These are phyloP conservation scores for Oceanodroma tethys DNA, from an alignment of 2,113 vertebrate genomes.

Conservation along the genomic window DNA sequence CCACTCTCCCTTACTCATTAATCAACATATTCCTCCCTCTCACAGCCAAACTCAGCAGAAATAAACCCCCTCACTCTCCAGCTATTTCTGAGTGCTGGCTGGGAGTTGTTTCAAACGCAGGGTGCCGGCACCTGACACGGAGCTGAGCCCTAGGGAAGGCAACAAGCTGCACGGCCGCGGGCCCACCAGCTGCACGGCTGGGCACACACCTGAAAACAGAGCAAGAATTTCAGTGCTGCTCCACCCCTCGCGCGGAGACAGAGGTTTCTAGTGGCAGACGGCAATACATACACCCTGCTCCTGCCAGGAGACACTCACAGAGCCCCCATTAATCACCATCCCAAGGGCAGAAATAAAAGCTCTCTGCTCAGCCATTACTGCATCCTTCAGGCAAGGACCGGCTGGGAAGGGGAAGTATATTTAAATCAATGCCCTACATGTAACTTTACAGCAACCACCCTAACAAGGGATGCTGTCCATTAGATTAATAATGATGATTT, in stretches of 20 bases:
- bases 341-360: neutral
- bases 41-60: neutral
- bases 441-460: neutral
- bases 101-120: neutral
- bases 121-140: rapidly evolving
- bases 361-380: neutral
- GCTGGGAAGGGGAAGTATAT: neutral
- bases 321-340: neutral
- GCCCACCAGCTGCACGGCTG: neutral
- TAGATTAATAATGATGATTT: neutral
- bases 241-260: rapidly evolving
- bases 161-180: neutral
- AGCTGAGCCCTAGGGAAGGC: neutral
- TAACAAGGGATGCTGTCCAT: neutral
- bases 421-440: conserved; percentile 4
- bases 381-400: neutral
- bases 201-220: neutral
- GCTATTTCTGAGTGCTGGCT: neutral
- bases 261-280: neutral
- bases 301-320: neutral
- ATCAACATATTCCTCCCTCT: neutral
- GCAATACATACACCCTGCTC: neutral
- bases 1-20: neutral
- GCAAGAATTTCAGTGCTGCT: neutral
- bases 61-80: neutral